These are phyloP conservation scores for Oophaga sylvatica DNA, from an alignment of 2,797 vertebrate genomes.

Conservation along the genomic window DNA sequence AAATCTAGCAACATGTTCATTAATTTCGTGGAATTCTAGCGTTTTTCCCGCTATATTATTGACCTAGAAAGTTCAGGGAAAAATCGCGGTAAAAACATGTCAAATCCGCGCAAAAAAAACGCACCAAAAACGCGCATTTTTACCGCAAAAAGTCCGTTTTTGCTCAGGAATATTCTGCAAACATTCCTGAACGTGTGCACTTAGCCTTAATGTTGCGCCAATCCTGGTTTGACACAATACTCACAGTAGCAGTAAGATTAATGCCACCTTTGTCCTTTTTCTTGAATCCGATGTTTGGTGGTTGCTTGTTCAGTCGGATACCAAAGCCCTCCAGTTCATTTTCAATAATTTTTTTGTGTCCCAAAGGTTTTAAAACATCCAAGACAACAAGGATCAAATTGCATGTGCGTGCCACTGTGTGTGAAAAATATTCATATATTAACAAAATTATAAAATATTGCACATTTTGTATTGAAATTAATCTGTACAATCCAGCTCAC, in stretches of 20 bases:
- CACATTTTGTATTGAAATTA: neutral
- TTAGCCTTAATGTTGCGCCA: too few relatives aligned
- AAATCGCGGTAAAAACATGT: too few relatives aligned
- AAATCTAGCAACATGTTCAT: too few relatives aligned
- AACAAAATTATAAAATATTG: too few relatives aligned
- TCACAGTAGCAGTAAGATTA: constrained; percentile 95
- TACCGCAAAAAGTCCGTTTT: too few relatives aligned
- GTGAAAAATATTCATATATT: neutral
- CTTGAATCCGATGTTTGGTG: constrained; percentile 97
- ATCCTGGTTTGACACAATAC: constrained; percentile 47
- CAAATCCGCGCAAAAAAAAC: too few relatives aligned
- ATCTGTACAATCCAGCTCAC: constrained; percentile 70
- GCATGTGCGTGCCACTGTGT: constrained; percentile 93
- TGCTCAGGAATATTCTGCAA: too few relatives aligned
- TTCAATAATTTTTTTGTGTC: constrained; percentile 97
- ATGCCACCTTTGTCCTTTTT: constrained; percentile 99
- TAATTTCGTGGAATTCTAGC: too few relatives aligned
- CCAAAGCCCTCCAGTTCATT: constrained; percentile 97
- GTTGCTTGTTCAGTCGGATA: constrained; percentile 94
- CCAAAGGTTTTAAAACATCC: constrained; percentile 94
- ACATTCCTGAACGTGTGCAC: too few relatives aligned
- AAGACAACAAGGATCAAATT: constrained; percentile 97
- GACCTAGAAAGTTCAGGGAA: too few relatives aligned
- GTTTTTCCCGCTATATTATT: too few relatives aligned
- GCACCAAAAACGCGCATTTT: too few relatives aligned